Evolutionary conservation across 1,140 invertebrate species (phyloP).

Genomic region (Wiebesia pumilae): DNA sequence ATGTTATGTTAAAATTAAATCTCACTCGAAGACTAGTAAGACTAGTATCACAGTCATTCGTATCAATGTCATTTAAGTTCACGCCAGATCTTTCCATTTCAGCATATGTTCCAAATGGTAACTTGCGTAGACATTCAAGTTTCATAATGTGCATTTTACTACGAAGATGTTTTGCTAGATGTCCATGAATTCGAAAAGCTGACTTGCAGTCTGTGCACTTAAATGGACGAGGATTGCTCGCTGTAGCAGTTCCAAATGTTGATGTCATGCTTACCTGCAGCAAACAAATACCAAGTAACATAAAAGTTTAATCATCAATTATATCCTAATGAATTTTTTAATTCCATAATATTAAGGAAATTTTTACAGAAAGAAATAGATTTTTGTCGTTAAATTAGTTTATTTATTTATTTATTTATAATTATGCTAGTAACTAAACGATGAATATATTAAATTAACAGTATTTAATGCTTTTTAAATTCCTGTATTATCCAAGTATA

Average conservation of each 20-base stretch:
- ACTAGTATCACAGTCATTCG: slow-evolving; percentile 94
- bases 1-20: slow-evolving; percentile 31
- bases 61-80: slow-evolving; percentile 94
- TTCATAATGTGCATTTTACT: slow-evolving; percentile 98
- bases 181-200: slow-evolving; percentile 96
- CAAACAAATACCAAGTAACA: neutral
- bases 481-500: no score
- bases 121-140: slow-evolving; percentile 92
- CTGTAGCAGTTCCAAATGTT: slow-evolving; percentile 88
- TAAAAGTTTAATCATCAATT: neutral
- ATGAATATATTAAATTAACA: no score
- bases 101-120: slow-evolving; percentile 96
- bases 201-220: slow-evolving; percentile 97
- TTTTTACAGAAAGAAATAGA: no score
- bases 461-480: no score
- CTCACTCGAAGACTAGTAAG: slow-evolving; percentile 86
- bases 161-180: slow-evolving; percentile 95
- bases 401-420: no score
- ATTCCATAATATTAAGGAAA: neutral
- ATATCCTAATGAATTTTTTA: neutral
- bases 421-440: no score
- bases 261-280: slow-evolving; percentile 84
- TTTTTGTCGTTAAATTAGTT: no score
- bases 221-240: slow-evolving; percentile 93
- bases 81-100: slow-evolving; percentile 93